Evolutionary conservation across 2,113 vertebrate genomes (phyloP).

Genomic region (Tyto alba): DNA sequence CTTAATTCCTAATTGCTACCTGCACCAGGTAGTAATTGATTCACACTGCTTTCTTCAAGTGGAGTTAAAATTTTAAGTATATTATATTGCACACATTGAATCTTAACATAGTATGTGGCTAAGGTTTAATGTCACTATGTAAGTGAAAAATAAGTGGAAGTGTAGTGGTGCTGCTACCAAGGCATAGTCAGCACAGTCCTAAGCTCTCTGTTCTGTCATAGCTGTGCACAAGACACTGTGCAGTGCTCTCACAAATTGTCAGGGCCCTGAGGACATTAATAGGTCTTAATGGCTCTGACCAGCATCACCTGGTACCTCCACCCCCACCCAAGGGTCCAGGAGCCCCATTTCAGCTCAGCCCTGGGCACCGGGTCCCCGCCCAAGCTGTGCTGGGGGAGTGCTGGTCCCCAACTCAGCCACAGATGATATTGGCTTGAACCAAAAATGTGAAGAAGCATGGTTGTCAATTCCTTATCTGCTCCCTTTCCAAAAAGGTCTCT

Average conservation of each 20-base stretch:
- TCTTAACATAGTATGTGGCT: background rate
- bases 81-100: background rate
- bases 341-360: background rate
- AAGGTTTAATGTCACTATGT: background rate
- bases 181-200: fast-evolving
- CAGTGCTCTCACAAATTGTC: background rate
- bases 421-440: background rate
- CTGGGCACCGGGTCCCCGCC: background rate
- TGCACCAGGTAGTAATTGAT: background rate
- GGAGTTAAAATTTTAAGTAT: background rate
- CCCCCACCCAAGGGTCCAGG: background rate
- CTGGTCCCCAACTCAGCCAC: background rate
- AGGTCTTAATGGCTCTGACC: background rate
- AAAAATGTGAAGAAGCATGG: background rate
- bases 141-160: background rate
- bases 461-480: background rate
- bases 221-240: background rate
- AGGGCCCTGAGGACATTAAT: background rate
- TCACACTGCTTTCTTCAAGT: background rate
- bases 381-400: background rate
- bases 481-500: background rate
- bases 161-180: background rate
- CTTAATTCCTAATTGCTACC: background rate
- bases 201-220: background rate
- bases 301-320: background rate